Percentiles rank a stretch among this genome's conserved stretches.
These are phyloP conservation scores for Orthonyx spaldingii DNA, from an alignment of 2,113 vertebrate genomes.

Conservation along the genomic window DNA sequence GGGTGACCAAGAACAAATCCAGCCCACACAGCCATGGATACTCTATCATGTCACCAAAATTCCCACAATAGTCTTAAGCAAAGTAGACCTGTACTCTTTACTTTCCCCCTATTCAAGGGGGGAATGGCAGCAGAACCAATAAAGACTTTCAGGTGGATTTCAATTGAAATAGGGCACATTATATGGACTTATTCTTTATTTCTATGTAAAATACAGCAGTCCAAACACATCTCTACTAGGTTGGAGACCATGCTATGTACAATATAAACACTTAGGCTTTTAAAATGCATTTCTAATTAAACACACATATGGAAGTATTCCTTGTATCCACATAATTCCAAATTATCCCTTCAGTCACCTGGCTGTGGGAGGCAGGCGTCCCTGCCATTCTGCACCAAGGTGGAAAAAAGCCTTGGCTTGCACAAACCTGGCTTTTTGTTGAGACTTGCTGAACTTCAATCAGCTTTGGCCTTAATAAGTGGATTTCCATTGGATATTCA, in stretches of 20 bases:
- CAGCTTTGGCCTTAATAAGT: neutral
- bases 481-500: fast-evolving
- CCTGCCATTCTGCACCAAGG: neutral
- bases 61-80: too few relatives aligned
- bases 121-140: neutral
- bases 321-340: neutral
- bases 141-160: neutral
- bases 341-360: neutral
- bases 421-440: neutral
- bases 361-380: neutral
- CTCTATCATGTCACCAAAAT: fast-evolving
- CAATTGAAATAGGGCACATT: neutral
- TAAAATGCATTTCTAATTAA: neutral
- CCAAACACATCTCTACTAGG: neutral
- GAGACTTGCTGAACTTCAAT: neutral
- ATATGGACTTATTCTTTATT: neutral
- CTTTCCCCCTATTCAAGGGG: neutral
- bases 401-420: neutral
- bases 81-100: neutral
- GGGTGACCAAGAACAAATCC: neutral
- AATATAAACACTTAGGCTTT: neutral
- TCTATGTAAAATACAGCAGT: neutral
- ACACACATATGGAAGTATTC: neutral
- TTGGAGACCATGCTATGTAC: neutral
- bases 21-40: fast-evolving